Conservation (phyloP, 2,113 vertebrate species). For the Peromyscus maniculatus region DNA sequence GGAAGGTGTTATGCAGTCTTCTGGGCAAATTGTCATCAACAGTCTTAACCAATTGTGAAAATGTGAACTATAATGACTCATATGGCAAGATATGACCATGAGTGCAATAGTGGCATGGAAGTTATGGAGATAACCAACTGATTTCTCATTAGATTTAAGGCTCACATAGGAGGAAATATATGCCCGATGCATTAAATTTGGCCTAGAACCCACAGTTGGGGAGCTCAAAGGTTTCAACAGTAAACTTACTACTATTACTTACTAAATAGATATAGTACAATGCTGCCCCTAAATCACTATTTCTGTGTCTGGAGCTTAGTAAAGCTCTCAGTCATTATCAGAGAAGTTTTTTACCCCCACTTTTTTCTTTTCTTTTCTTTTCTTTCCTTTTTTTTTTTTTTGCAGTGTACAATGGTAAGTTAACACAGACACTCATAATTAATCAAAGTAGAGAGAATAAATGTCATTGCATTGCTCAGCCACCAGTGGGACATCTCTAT, state of each 20-base stretch:
- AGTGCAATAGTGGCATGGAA: not conserved
- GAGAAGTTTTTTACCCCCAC: no score
- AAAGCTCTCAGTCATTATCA: not conserved
- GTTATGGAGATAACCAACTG: not conserved
- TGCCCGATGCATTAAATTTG: not conserved
- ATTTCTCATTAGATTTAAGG: not conserved
- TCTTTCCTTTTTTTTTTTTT: no score
- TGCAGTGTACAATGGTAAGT: not conserved
- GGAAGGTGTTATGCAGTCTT: not conserved
- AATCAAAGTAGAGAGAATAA: not conserved
- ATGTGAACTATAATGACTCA: not conserved
- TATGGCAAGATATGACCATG: not conserved
- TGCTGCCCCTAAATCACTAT: not conserved
- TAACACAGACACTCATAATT: not conserved
- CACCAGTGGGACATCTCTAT: not conserved
- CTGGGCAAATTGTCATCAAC: not conserved
- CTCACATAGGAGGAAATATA: not conserved
- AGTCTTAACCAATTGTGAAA: not conserved
- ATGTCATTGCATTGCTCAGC: not conserved
- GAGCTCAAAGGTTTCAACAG: not conserved
- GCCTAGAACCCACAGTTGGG: not conserved
- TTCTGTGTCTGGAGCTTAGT: not conserved
- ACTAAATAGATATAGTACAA: not conserved
- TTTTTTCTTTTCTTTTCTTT: not conserved
- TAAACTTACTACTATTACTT: not conserved